A percentile compares a stretch with the other conserved stretches of the same genome.
Conservation (phyloP, 2,888 invertebrate species). For the Netelia virgata region DNA sequence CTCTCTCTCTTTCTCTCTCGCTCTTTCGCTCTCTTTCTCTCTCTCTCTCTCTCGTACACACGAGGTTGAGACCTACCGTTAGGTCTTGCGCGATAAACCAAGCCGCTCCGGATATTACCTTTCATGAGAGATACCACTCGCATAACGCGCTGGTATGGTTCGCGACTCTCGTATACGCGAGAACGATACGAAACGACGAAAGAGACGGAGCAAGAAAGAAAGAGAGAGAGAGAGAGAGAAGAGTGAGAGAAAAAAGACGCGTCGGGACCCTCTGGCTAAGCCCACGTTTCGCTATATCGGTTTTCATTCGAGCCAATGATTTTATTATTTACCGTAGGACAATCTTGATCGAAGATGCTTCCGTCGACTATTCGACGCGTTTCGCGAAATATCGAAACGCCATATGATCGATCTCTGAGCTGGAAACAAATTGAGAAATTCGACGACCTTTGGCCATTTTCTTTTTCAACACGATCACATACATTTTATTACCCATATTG, state of each 20-base stretch:
- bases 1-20: not conserved
- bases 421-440: no score
- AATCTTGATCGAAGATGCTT: conserved; percentile 2
- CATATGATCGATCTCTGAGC: no score
- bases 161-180: conserved; percentile 45
- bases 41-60: not conserved
- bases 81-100: conserved; percentile 76
- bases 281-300: conserved; percentile 29
- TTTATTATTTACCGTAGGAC: conserved; percentile 2
- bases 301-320: conserved; percentile 36
- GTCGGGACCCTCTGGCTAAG: conserved; percentile 25
- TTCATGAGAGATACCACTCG: conserved; percentile 61
- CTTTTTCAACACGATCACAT: no score
- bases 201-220: conserved; percentile 14
- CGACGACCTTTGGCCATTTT: no score
- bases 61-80: conserved; percentile 78
- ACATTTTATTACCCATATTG: no score
- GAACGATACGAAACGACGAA: conserved; percentile 43
- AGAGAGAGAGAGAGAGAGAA: conserved; percentile 19
- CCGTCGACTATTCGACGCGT: not conserved
- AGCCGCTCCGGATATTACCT: conserved; percentile 71
- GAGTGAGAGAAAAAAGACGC: conserved; percentile 22
- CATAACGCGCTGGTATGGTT: conserved; percentile 46
- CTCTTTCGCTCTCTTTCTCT: not conserved
- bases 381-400: no score